Percentiles rank a stretch among this genome's conserved stretches.
Evolutionary conservation across 92 coral and sea anemone species (phyloP).

Genomic region (Heteractis magnifica): DNA sequence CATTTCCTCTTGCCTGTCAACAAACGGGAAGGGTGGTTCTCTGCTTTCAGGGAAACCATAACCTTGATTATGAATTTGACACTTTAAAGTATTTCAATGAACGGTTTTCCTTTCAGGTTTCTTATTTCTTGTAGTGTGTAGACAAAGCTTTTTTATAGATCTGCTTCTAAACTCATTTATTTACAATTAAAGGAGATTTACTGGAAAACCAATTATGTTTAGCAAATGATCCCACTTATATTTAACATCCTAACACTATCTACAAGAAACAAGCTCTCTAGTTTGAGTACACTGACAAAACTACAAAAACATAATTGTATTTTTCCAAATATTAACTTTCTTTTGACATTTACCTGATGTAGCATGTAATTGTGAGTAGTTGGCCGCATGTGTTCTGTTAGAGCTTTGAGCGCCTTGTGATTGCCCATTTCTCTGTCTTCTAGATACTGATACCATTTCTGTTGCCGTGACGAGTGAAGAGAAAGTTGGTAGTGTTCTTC

Average conservation of each 20-base stretch:
- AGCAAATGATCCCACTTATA: neutral
- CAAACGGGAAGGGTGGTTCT: too few species aligned
- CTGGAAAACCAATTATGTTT: neutral
- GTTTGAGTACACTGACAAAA: neutral
- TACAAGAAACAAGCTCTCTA: neutral
- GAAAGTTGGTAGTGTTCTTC: slow-evolving; percentile 98
- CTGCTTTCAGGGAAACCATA: too few species aligned
- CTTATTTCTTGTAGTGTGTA: neutral
- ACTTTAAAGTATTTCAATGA: neutral
- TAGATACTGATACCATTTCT: slow-evolving; percentile 98
- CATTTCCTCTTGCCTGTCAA: too few species aligned
- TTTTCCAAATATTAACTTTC: slow-evolving; percentile 7
- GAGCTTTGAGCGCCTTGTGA: slow-evolving; percentile 90
- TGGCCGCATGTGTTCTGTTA: slow-evolving; percentile 98
- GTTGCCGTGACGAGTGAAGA: slow-evolving; percentile 96
- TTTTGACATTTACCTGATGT: slow-evolving; percentile 69
- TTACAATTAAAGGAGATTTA: neutral
- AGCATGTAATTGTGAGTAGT: slow-evolving; percentile 99
- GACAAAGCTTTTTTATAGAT: neutral
- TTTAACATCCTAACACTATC: neutral
- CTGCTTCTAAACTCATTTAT: neutral
- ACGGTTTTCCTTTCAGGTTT: neutral
- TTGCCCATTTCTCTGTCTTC: slow-evolving; percentile 97
- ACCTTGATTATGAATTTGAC: neutral
- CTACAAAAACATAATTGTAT: neutral